phyloP scores from a whole-genome alignment of 2,797 vertebrate genomes.

The Ibycter americanus region DNA sequence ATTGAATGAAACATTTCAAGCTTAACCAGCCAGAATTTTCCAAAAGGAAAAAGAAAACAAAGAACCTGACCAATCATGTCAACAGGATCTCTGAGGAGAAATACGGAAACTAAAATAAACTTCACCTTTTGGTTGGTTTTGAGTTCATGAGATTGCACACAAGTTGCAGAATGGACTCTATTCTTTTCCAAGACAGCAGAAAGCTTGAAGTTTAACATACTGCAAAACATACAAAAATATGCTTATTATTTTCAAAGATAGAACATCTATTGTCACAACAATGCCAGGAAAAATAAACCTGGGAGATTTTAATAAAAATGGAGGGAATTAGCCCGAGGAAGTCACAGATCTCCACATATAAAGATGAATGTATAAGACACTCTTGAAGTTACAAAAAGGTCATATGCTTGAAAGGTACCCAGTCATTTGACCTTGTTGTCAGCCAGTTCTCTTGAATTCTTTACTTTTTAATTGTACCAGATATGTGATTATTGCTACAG shows the following conservation, averaged over 20 bases:
- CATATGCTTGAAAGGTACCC: not conserved
- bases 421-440: not conserved
- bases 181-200: not conserved
- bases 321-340: not conserved
- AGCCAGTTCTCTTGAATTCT: not conserved
- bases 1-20: not conserved
- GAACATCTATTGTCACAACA: not conserved
- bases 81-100: not conserved
- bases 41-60: not conserved
- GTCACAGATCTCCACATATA: not conserved
- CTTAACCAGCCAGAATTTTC: not conserved
- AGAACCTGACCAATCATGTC: not conserved
- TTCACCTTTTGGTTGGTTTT: not conserved
- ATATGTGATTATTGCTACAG: not conserved
- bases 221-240: not conserved
- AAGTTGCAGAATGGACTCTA: not conserved
- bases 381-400: not conserved
- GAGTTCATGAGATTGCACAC: not conserved
- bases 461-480: not conserved
- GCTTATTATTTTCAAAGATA: not conserved
- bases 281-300: not conserved
- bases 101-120: not conserved
- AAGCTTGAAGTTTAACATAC: not conserved
- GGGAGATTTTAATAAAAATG: not conserved
- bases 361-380: not conserved